Evolutionary conservation across 2,113 vertebrate species (phyloP).

Genomic region (Pagrus major): DNA sequence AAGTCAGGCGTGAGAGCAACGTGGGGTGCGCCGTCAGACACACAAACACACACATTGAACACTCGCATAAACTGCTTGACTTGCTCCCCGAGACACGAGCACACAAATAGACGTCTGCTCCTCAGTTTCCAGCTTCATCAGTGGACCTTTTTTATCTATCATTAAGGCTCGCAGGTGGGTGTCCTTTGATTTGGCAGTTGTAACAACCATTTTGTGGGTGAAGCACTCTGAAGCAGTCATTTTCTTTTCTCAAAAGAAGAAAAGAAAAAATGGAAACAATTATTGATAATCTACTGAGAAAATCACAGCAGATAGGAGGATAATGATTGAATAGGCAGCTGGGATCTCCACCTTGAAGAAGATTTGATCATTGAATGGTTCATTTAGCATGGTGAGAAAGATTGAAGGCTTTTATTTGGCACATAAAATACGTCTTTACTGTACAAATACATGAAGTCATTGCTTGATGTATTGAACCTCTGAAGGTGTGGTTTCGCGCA

Average conservation of each 20-base stretch:
- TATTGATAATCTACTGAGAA: neutral
- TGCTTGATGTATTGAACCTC: no score
- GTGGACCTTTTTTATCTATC: neutral
- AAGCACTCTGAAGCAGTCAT: neutral
- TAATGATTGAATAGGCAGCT: neutral
- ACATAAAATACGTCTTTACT: neutral
- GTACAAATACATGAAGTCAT: neutral
- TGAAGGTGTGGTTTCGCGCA: no score
- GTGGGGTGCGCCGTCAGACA: conserved; percentile 27
- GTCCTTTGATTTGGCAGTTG: conserved; percentile 12
- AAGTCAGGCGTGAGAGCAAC: conserved; percentile 68
- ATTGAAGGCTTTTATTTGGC: neutral
- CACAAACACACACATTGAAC: neutral
- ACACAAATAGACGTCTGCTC: conserved; percentile 27
- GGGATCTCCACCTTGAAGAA: no score
- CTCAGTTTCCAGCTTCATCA: neutral
- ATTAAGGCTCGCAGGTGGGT: neutral
- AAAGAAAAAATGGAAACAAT: neutral
- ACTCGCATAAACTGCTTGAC: conserved; percentile 14
- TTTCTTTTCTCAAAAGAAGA: neutral
- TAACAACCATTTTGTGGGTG: neutral
- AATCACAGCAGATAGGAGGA: neutral
- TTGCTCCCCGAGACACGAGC: conserved; percentile 16
- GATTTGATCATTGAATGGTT: neutral
- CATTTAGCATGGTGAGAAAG: neutral